Base-by-base conservation (phyloP, 1,140 invertebrate species). In the Megathymus violae region DNA sequence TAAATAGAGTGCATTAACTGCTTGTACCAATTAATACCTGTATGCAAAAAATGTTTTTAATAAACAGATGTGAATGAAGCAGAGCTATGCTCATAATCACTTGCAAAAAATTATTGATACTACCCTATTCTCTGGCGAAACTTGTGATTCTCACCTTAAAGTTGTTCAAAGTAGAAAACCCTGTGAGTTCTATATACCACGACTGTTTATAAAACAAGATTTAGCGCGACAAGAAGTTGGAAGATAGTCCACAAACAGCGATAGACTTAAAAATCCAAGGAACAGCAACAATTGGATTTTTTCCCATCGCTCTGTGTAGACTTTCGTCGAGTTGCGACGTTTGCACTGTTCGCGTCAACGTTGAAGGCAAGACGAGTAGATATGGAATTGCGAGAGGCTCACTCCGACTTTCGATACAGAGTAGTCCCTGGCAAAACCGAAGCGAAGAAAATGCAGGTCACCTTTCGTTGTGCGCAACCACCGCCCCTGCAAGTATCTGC, bases 221-320 rank as follows among this genome's bases (percentile, higher is more conserved):
- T 58, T 50, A 68, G 61, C 50, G 36, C 67, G 51, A 76, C 68
- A 66, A 77, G 67, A 40, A 67, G 75, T 60, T 64, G 69, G 62
- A 77, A 85, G 80, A 83, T 78, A 71, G 79, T 82, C 85, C 79
- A 82, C 87, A 89, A 83, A 85, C 78, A 85, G 73, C 73, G 82
- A 89, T 88, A 79, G 81, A 73, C 75, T 43, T 78, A 80, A 87
- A 88, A 87, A 80, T 79, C 85, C 85, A 88, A 83, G 82, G 76
- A 71, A 74, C 47, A 52, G 61, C 47, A 78, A 87, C 85, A 89
- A 73, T 86, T 88, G 85, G 79, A 86, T 80, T 82, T 80, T 80
- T 82, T 76, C 56, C 87, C 85, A 89, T 85, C 84, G 71, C 78
- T 78, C 79, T 68, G 71, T 87, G 83, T 76, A 82, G 77, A 85